phyloP scores from a whole-genome alignment of 1,140 invertebrate genomes.

The Physella acuta region DNA sequence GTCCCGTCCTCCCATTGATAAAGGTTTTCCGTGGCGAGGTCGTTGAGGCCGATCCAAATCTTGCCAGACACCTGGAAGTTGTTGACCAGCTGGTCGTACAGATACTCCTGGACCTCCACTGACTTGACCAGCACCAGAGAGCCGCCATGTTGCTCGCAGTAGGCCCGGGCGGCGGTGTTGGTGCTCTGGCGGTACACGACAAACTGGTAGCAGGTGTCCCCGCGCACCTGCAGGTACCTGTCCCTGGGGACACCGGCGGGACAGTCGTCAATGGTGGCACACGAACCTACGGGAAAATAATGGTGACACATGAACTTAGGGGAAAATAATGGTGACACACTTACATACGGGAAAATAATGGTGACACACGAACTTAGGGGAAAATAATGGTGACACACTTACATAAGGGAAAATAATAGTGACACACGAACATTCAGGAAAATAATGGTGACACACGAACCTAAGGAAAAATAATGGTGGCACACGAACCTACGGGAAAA shows the following conservation, averaged over 20 bases:
- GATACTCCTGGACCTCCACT: background rate
- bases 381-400: too few species aligned
- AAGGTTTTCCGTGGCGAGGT: background rate
- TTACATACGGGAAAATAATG: too few species aligned
- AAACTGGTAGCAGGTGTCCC: background rate
- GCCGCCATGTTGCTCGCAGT: background rate
- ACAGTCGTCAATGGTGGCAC: too few species aligned
- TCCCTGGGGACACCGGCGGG: background rate
- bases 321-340: too few species aligned
- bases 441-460: too few species aligned
- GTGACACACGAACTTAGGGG: too few species aligned
- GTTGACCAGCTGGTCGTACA: background rate
- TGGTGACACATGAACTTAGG: too few species aligned
- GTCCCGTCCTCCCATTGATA: slow-evolving; percentile 3
- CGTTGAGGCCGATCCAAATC: slow-evolving; percentile 6
- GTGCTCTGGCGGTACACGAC: background rate
- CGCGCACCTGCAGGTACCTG: background rate
- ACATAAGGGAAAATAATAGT: too few species aligned
- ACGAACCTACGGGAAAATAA: too few species aligned
- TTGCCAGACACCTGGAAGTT: background rate
- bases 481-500: too few species aligned
- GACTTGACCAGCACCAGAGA: slow-evolving; percentile 2
- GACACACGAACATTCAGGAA: too few species aligned
- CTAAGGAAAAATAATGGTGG: too few species aligned
- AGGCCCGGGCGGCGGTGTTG: background rate